A percentile compares a stretch with the other conserved stretches of the same genome.
phyloP scores from a whole-genome alignment of 2,797 vertebrate genomes.

The Ctenosaura bakeri region DNA sequence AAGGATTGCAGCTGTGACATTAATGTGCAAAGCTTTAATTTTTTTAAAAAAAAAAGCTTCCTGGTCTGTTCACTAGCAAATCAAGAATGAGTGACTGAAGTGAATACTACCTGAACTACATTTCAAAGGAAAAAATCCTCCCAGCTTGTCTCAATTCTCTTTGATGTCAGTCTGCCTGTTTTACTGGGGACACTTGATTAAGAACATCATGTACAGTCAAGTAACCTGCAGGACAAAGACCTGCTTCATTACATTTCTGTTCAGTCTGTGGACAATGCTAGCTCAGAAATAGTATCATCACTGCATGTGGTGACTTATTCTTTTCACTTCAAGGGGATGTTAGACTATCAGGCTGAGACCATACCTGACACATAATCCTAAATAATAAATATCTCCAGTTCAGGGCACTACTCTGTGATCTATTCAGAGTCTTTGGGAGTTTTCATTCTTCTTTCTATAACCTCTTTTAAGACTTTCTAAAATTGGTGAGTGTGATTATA shows the following conservation, averaged over 20 bases:
- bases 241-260: not conserved
- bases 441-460: not conserved
- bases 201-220: not conserved
- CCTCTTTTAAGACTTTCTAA: not conserved
- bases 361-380: not conserved
- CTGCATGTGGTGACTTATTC: not conserved
- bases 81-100: not conserved
- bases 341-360: not conserved
- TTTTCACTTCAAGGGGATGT: not conserved
- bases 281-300: not conserved
- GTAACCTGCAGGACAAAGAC: not conserved
- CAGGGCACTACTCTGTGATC: no score
- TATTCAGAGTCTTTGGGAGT: not conserved
- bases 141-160: not conserved
- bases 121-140: not conserved
- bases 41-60: not conserved
- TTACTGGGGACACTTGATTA: not conserved
- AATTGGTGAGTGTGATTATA: not conserved
- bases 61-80: not conserved
- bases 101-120: not conserved
- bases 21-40: constrained; percentile 27
- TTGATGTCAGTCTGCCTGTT: not conserved
- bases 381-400: not conserved
- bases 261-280: not conserved
- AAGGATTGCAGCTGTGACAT: constrained; percentile 1